phyloP scores from a whole-genome alignment of 2,888 invertebrate genomes.

The Lagria hirta region DNA sequence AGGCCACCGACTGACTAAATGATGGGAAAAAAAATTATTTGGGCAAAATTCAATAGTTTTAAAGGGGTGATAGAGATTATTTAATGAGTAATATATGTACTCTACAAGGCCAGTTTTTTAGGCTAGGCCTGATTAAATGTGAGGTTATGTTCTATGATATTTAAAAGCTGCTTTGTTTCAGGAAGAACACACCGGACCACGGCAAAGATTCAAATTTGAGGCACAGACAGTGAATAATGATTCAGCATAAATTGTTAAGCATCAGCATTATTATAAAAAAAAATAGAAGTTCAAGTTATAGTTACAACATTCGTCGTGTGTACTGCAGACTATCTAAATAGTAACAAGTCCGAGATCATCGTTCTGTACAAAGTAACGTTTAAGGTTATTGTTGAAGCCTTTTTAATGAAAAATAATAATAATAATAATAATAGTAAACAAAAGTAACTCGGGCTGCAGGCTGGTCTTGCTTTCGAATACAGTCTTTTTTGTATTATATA shows the following conservation, averaged over 20 bases:
- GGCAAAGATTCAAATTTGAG: slow-evolving; percentile 56
- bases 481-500: slow-evolving; percentile 38
- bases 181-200: slow-evolving; percentile 56
- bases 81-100: too few relatives aligned
- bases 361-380: slow-evolving; percentile 37
- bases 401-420: too few relatives aligned
- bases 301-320: slow-evolving; percentile 27
- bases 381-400: slow-evolving; percentile 32
- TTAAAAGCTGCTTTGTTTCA: slow-evolving; percentile 39
- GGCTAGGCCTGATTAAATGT: too few relatives aligned
- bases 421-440: too few relatives aligned
- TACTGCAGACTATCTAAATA: slow-evolving; percentile 26
- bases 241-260: slow-evolving; percentile 20
- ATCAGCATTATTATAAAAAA: slow-evolving; percentile 23
- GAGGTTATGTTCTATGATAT: too few relatives aligned
- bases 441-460: too few relatives aligned
- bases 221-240: slow-evolving; percentile 55
- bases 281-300: slow-evolving; percentile 24
- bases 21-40: too few relatives aligned
- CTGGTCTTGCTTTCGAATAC: slow-evolving; percentile 38
- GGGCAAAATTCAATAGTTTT: too few relatives aligned
- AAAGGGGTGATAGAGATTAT: too few relatives aligned
- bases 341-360: slow-evolving; percentile 30
- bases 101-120: too few relatives aligned
- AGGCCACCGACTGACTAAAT: too few relatives aligned